Conservation (phyloP, 64 coral and sea anemone species). For the Platygyra sinensis region DNA sequence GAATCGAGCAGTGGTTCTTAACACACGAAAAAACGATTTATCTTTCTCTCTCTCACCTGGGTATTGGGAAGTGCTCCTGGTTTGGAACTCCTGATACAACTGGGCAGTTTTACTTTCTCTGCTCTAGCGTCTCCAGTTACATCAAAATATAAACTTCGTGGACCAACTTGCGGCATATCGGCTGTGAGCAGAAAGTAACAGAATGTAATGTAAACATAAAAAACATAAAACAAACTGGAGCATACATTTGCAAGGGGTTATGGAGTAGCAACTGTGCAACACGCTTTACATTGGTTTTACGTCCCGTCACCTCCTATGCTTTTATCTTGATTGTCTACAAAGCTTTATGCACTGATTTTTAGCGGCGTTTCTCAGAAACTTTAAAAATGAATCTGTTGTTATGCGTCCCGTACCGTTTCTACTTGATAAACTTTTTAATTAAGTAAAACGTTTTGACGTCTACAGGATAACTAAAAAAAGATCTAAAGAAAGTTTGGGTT, state of each 20-base stretch:
- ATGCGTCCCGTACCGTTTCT: too few species aligned
- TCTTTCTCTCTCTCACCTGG: too few species aligned
- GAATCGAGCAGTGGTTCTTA: too few species aligned
- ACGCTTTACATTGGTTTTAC: too few species aligned
- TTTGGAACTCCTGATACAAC: conserved; percentile 73
- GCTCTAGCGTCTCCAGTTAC: conserved; percentile 82
- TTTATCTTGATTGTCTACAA: too few species aligned
- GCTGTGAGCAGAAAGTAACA: conserved; percentile 16
- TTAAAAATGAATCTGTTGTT: background rate
- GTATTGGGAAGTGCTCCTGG: conserved; percentile 91
- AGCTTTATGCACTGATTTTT: background rate
- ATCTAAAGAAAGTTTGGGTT: too few species aligned
- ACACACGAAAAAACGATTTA: background rate
- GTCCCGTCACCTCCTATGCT: too few species aligned
- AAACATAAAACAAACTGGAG: background rate
- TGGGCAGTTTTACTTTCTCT: conserved; percentile 75
- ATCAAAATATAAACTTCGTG: conserved; percentile 89
- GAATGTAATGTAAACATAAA: background rate
- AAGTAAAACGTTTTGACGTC: too few species aligned
- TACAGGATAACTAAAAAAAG: too few species aligned
- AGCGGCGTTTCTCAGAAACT: background rate
- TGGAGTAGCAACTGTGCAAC: too few species aligned
- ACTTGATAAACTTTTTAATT: too few species aligned
- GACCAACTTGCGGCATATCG: conserved; percentile 60
- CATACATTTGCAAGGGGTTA: background rate